Base-by-base conservation (phyloP, 2,888 invertebrate genomes). In the Allolobophora icterica region DNA sequence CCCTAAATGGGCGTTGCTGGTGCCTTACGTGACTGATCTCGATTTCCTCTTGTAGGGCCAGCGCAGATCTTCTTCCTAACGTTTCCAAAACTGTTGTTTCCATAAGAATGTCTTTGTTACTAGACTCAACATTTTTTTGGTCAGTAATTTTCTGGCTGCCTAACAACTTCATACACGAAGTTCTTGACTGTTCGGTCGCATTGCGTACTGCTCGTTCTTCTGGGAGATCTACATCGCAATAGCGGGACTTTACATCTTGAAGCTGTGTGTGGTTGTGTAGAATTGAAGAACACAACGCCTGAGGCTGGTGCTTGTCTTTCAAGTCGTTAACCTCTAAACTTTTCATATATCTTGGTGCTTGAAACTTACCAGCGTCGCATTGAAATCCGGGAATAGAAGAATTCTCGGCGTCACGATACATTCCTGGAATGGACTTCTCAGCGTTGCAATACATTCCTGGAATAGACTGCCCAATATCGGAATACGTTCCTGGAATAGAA, bases 21-120 rank as follows among this genome's bases (percentile, higher is more conserved):
- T n/a, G n/a, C 8, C 71, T 71, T 8, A 71, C 71, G 8, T 71
- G 30, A n/a, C 71, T 71, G n/a, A 71, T n/a, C 71, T 71, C 71
- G n/a, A 71, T n/a, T 71, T 71, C 71, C 71, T 71, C 71, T 71
- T 71, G n/a, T 71, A 71, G 71, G n/a, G 71, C 71, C 71, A 71
- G 30, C 71, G 71, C 71, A 71, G 71, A 30, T n/a, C 71, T 30
- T n/a, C 71, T 30, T 3, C 71, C 71, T n/a, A 71, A 11, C 71
- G n/a, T 71, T n/a, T 71, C 71, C n/a, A 71, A n/a, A 71, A 71
- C 71, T n/a, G 71, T 71, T 71, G 71, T 71, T 71, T 71, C 71
- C 4, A 71, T 11, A n/a, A 71, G 71, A 30, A 6, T 30, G n/a
- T 71, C 71, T 71, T 71, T 11, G 71, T 13, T n/a, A n/a, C n/a